phyloP scores from a whole-genome alignment of 2,888 invertebrate genomes.

The Nomada goodeniana region DNA sequence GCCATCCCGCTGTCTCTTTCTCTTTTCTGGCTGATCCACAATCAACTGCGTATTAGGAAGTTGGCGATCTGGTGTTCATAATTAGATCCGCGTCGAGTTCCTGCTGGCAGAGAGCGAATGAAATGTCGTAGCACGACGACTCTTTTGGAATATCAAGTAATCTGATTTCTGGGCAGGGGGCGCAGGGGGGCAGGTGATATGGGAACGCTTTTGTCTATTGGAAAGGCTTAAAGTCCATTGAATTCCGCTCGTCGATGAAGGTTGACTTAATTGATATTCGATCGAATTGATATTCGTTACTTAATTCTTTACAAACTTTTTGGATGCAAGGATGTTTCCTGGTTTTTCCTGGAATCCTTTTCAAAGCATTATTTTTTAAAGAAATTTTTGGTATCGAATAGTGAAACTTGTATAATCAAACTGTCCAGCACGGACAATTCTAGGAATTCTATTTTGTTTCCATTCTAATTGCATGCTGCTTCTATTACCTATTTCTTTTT shows the following conservation, averaged over 20 bases:
- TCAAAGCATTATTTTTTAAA: no score
- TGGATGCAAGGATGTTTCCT: no score
- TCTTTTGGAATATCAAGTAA: slow-evolving; percentile 8
- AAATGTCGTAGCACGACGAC: neutral
- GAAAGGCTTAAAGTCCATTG: neutral
- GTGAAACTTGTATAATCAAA: no score
- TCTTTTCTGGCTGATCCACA: neutral
- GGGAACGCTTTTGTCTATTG: neutral
- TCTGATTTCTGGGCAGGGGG: neutral
- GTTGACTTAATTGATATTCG: neutral
- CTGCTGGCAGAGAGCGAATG: neutral
- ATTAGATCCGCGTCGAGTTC: slow-evolving; percentile 33
- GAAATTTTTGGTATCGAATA: no score
- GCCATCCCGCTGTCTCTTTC: neutral
- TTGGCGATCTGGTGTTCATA: slow-evolving; percentile 49
- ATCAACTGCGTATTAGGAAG: slow-evolving; percentile 33
- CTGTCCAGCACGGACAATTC: no score
- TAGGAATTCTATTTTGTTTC: no score
- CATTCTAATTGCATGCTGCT: no score
- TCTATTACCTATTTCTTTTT: no score
- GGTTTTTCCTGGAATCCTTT: no score
- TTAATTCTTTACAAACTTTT: neutral
- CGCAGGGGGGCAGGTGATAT: neutral
- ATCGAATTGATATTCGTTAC: neutral
- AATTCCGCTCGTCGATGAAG: neutral